Evolutionary conservation across 92 coral and sea anemone species (phyloP), one percentile per base, ranked within the genome.

Genomic region (Phenganax stokvisi): DNA sequence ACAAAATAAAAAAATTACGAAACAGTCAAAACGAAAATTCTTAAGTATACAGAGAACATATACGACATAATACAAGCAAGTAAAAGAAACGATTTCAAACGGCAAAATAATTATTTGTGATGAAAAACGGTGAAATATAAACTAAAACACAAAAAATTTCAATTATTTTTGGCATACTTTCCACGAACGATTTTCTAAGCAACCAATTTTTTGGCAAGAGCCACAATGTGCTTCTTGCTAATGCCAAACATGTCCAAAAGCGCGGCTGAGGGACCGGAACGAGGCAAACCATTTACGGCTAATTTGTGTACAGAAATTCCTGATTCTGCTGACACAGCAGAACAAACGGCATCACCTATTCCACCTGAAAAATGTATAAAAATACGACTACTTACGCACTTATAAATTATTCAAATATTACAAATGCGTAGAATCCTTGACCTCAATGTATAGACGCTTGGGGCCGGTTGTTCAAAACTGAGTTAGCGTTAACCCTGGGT

Each of bases 171-270:
- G 8, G 11, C 13, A 15, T 30, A 17, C 0, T 69, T 68, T 17
- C 53, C 31, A 30, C n/a, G 31, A 72, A 16, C 11, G 77, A 10
- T 72, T 27, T 54, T 20, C 9, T 10, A 15, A 12, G 74, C 56
- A 9, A 51, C 59, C 20, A 78, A 12, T 16, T 62, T 78, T 15
- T 62, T 78, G 56, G 82, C 82, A 56, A 91, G 84, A 1, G 88
- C 74, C 58, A 90, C 91, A 77, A 84, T 68, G 80, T 92, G 90
- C 76, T 84, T 64, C 69, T 81, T 87, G 66, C 96, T 88, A 72
- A 94, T 94, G 10, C 94, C 98, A 82, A 88, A 94, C 91, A 88
- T 85, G 53, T 94, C 91, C 84, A 94, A 79, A 71, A 94, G 84
- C 16, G 75, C 97, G 47, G 87, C 87, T 1, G 97, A 80, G 11